Evolutionary conservation across 2,113 vertebrate species (phyloP).

Genomic region (Megalops atlanticus): DNA sequence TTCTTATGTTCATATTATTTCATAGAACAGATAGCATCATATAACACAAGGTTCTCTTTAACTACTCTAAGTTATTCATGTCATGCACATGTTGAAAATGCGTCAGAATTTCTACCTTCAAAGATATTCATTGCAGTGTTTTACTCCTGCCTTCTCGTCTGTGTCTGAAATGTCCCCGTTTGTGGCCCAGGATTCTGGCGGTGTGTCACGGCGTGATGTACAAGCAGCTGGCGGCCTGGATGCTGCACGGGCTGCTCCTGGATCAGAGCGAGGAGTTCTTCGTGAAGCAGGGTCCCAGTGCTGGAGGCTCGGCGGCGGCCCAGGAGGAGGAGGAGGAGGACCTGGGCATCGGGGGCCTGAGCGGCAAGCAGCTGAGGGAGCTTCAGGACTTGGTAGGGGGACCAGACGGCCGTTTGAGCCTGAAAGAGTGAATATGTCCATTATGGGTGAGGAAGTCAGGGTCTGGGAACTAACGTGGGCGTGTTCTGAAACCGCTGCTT

Average conservation of each 20-base stretch:
- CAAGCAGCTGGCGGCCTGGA: conserved; percentile 98
- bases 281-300: conserved; percentile 90
- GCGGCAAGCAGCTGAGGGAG: conserved; percentile 91
- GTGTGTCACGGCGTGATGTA: conserved; percentile 98
- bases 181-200: conserved; percentile 81
- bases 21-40: no score
- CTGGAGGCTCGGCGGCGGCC: conserved; percentile 75
- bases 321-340: conserved; percentile 95
- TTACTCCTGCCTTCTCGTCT: neutral
- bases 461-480: neutral
- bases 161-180: neutral
- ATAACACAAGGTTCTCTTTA: no score
- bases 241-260: conserved; percentile 91
- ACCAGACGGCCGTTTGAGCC: neutral
- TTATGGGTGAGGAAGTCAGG: neutral
- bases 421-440: neutral
- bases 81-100: neutral
- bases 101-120: no score
- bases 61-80: no score
- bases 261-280: conserved; percentile 97
- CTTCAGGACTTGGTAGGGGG: conserved; percentile 91
- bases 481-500: neutral
- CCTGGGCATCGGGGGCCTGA: conserved; percentile 91
- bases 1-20: no score
- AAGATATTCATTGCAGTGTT: no score